Conservation (phyloP, 1,140 invertebrate genomes). For the Gryllus bimaculatus region DNA sequence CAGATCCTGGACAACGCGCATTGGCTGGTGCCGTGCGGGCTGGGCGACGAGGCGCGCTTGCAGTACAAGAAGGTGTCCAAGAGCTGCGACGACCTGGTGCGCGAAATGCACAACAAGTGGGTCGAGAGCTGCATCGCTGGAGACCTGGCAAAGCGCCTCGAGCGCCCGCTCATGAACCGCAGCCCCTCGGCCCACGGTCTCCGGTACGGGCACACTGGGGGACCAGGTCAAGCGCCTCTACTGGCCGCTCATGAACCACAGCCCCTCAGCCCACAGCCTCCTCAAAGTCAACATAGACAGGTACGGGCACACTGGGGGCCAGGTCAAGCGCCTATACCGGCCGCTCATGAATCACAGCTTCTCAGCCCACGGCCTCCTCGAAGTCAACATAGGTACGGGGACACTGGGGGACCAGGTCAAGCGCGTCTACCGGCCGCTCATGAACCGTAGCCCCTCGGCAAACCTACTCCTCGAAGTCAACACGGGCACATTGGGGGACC, state of each 20-base stretch:
- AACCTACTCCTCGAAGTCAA: too few species aligned
- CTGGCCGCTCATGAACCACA: too few species aligned
- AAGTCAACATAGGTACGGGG: too few species aligned
- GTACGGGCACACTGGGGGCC: too few species aligned
- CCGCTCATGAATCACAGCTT: too few species aligned
- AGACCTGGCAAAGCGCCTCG: slow-evolving; percentile 49
- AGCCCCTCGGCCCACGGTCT: slow-evolving; percentile 51
- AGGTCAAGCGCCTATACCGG: too few species aligned
- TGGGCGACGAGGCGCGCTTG: slow-evolving; percentile 55
- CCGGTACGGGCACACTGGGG: too few species aligned
- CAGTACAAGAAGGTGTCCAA: slow-evolving; percentile 53
- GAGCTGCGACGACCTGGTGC: slow-evolving; percentile 54
- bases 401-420: slow-evolving; percentile 46
- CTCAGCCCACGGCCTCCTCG: too few species aligned
- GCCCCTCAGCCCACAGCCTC: too few species aligned
- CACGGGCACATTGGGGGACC: too few species aligned
- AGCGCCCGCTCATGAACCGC: slow-evolving; percentile 59
- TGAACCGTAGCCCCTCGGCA: slow-evolving; percentile 51
- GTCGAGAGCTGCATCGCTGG: slow-evolving; percentile 41
- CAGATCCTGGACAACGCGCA: slow-evolving; percentile 55
- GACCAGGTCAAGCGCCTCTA: too few species aligned
- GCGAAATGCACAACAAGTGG: slow-evolving; percentile 55
- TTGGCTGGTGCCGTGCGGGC: slow-evolving; percentile 59
- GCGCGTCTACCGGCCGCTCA: slow-evolving; percentile 57
- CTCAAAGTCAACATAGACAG: slow-evolving; percentile 72